Evolutionary conservation across 2,113 vertebrate species (phyloP), one percentile per base, ranked within the genome.

Genomic region (Calypte anna): DNA sequence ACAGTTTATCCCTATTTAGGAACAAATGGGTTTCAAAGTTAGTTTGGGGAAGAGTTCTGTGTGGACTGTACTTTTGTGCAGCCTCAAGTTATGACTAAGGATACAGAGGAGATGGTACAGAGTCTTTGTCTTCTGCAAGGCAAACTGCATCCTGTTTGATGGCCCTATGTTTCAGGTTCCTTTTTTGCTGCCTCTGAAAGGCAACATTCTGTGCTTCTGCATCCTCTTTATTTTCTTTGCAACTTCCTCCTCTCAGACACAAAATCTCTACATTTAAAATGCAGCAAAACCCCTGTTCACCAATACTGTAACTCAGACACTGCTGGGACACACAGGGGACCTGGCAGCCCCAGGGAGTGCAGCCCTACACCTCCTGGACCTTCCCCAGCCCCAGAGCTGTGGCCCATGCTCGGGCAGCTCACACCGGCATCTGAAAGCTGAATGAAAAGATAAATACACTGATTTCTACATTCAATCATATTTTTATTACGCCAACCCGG

Each of bases 361-460:
- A 43, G 46, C 33, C 17, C 25, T 12, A 2, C 33, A 3, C 5
- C 1, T 1, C 0, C 58, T 40, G 82, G 53, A 46, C 40, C 53
- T n/a, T 13, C 64, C 61, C 33, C n/a, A n/a, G 55, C 23, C 3
- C 0, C 66, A 16, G 72, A 33, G 43, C 9, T 33, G 33, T 23
- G 6, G 55, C 40, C 59, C 25, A 14, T 20, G 64, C 73, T 43
- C 7, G 0, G 55, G 44, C n/a, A 24, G 62, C 57, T 69, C 81
- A 2, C 1, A 0, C 4, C 19, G 14, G 27, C 5, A 1, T 4
- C 11, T 6, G 38, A 58, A 31, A 72, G 15, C 48, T 59, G 70
- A 10, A 23, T 16, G 20, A 22, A 43, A 51, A 76, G 28, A 69
- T 46, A 67, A 91, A 57, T 14, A 8, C 4, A 1, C 28, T 9